Conservation (phyloP, 2,797 vertebrate genomes). For the Spinus pinus region DNA sequence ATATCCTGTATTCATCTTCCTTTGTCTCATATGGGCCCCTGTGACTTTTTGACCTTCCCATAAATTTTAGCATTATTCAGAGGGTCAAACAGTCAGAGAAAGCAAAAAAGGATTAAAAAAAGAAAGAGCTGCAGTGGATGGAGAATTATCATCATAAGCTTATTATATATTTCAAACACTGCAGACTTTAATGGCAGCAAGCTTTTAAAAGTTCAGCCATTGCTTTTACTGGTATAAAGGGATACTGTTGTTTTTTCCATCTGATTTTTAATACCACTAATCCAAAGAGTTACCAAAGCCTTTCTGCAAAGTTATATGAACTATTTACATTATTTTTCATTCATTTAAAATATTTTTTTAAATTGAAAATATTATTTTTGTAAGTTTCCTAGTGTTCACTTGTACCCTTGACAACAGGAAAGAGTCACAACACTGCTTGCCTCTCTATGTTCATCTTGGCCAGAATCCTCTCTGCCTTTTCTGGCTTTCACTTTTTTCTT, state of each 20-base stretch:
- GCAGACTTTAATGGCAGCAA: slow-evolving; percentile 1
- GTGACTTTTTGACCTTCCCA: slow-evolving; percentile 22
- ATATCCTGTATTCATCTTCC: slow-evolving; percentile 3
- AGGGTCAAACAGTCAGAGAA: slow-evolving; percentile 49
- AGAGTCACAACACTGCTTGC: not conserved
- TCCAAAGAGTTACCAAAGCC: not conserved
- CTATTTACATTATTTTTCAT: not conserved
- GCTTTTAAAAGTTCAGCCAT: not conserved
- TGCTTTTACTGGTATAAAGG: not conserved
- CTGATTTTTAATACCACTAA: not conserved
- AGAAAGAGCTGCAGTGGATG: not conserved
- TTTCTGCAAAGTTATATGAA: not conserved
- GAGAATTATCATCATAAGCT: slow-evolving; percentile 18
- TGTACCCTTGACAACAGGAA: not conserved
- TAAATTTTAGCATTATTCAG: slow-evolving; percentile 36
- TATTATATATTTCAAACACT: slow-evolving; percentile 30
- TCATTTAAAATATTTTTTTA: not conserved
- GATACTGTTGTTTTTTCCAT: not conserved
- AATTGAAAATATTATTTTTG: not conserved
- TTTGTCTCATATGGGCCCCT: not conserved
- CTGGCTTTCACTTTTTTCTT: not conserved
- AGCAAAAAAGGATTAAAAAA: slow-evolving; percentile 35
- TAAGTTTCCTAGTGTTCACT: not conserved
- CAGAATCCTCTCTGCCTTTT: not conserved
- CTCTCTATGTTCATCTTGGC: not conserved